Base-by-base conservation (phyloP, 1,140 invertebrate genomes). In the Drosophila tristis region DNA sequence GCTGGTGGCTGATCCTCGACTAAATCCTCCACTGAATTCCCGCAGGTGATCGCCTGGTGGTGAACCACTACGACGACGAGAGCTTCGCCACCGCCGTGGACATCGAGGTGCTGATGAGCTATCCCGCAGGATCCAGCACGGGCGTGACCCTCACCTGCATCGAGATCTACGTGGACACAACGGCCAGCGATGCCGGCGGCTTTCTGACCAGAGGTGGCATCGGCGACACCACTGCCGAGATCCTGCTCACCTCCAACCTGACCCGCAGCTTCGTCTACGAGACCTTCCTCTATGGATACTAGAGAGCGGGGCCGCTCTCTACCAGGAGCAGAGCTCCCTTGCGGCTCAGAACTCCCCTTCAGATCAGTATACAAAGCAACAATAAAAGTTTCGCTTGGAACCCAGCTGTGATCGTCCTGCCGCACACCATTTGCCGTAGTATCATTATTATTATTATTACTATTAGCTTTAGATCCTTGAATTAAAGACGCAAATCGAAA, bases 201-300 rank as follows among this genome's bases (percentile, higher is more conserved):
- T 90, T 68, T 45, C 76, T 91, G 44, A 71, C 50, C 2, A 68
- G 64, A 2, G 90, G 90, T 2, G 87, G 78, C 42, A 84, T 91
- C 31, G 77, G 86, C 6, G 50, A 72, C 45, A 74, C 59, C 6
- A 71, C 50, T 29, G 84, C 70, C 0, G 58, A 89, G 43, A 73
- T 91, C 2, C 44, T 91, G 15, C 48, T 91, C 6, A 62, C 57
- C 13, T 74, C 75, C 47, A 80, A 91, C 51, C 13, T 20, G 43
- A 91, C 90, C 20, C 64, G 72, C 7, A 78, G 70, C 35, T 90
- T 80, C 54, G 73, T 71, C 42, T 91, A 91, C 57, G 87, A 91
- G 58, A 77, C 78, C 16, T 86, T 74, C 66, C 73, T 91, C 63
- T 91, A 91, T 58, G 90, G 90, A 23, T 91, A 90, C 85, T 90